Evolutionary conservation across 2,888 invertebrate genomes (phyloP).

Genomic region (Trimorus sp.): DNA sequence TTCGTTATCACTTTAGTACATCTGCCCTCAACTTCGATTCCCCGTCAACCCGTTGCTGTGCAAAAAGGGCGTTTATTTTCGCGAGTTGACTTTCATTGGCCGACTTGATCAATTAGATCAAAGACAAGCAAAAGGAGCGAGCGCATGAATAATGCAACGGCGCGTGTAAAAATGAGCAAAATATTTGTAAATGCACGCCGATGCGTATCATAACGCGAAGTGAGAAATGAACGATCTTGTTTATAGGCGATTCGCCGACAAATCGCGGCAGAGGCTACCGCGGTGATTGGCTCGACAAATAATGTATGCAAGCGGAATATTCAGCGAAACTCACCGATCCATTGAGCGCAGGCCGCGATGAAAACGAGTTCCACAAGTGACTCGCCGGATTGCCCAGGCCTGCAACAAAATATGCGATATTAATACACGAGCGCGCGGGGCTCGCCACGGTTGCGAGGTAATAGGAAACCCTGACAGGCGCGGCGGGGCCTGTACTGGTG

Average conservation of each 20-base stretch:
- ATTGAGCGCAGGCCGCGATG: constrained; percentile 55
- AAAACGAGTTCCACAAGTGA: constrained; percentile 65
- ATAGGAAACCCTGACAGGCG: constrained; percentile 62
- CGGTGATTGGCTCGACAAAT: constrained; percentile 53
- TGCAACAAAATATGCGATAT: constrained; percentile 68
- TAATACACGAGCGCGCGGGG: constrained; percentile 58
- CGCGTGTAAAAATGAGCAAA: constrained; percentile 28
- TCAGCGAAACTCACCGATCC: constrained; percentile 62
- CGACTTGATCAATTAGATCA: too few relatives aligned
- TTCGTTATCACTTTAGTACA: too few relatives aligned
- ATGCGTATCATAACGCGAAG: constrained; percentile 34
- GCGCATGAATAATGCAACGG: background rate
- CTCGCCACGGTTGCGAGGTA: constrained; percentile 31
- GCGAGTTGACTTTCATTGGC: background rate
- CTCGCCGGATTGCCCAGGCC: constrained; percentile 59
- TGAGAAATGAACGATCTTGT: constrained; percentile 61
- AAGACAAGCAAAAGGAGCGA: too few relatives aligned
- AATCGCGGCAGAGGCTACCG: constrained; percentile 55
- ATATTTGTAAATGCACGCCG: constrained; percentile 43
- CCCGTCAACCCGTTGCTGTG: too few relatives aligned
- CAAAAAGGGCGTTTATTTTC: background rate
- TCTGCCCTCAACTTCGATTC: too few relatives aligned
- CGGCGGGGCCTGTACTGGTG: constrained; percentile 52
- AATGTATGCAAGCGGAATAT: constrained; percentile 56
- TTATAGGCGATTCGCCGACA: constrained; percentile 56